Evolutionary conservation across 2,113 vertebrate genomes (phyloP), one percentile per base, ranked within the genome.

Genomic region (Furnarius figulus): DNA sequence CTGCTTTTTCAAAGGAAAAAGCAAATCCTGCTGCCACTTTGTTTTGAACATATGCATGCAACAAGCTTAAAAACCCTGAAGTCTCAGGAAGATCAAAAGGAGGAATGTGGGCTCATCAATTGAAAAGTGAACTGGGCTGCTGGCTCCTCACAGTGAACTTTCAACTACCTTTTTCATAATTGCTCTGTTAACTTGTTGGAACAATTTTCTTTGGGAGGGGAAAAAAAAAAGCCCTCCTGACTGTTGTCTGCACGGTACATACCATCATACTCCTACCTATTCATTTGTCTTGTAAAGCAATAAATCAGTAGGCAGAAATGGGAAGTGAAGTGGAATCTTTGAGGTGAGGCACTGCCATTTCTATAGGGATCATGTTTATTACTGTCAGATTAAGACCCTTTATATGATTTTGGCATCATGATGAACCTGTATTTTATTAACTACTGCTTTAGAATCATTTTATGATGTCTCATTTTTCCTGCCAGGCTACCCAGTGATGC

Each of bases 131-230:
- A 67, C 42, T 44, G 28, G 23, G 52, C 85, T 91, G 73, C 65
- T 78, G 66, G 42, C 62, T 4, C 1, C 85, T 88, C 55, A 31
- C 0, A 0, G 27, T 94, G 93, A 94, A 95, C 91, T 93, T 95
- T 88, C 61, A 67, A 9, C 77, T 77, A 71, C 58, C 89, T 92
- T 91, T 71, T 93, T 58, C 53, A 5, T 85, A 91, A 68, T 85
- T 87, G 80, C 91, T 91, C 74, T 89, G 35, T 74, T 89, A 85
- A 96, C 87, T 95, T 97, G 91, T 95, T 95, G 65, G 74, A 93
- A 91, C 87, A 85, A 53, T 93, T 93, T 63, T 90, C 59, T 83
- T 35, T 31, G 42, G 17, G 42, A 59, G 49, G 37, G 8, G 31
- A 44, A 50, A 75, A 71, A 55, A 55, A 85, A 37, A 63, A 35